Percentiles rank a stretch among this genome's conserved stretches.
Conservation (phyloP, 2,113 vertebrate genomes). For the Camelus dromedarius region DNA sequence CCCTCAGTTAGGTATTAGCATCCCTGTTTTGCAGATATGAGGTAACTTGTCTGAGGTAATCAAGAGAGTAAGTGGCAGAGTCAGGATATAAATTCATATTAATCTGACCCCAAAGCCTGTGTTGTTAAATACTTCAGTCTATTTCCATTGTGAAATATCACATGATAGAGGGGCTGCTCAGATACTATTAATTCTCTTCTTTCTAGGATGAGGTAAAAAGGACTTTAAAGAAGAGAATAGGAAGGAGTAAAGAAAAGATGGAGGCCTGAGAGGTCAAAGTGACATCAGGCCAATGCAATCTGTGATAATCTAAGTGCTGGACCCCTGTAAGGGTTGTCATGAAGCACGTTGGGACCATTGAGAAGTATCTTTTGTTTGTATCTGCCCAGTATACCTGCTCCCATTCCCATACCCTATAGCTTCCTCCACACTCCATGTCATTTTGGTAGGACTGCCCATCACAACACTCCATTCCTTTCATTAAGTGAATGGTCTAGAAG, state of each 20-base stretch:
- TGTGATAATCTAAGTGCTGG: neutral
- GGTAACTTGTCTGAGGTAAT: neutral
- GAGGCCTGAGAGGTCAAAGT: neutral
- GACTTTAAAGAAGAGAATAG: neutral
- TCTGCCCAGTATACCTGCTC: neutral
- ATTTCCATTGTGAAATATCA: neutral
- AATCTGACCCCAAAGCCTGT: neutral
- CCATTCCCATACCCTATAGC: neutral
- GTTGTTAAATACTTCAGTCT: constrained; percentile 33
- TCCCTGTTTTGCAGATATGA: neutral
- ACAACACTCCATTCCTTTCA: neutral
- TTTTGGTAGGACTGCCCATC: neutral
- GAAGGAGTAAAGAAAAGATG: neutral
- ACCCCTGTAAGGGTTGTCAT: neutral
- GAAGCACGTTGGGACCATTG: neutral
- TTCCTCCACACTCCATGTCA: neutral
- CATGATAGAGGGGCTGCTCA: neutral
- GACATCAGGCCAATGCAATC: neutral
- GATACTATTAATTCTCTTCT: constrained; percentile 6
- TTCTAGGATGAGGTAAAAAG: neutral
- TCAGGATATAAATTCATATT: neutral
- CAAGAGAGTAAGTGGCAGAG: neutral
- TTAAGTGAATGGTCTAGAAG: neutral
- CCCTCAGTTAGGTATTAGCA: neutral
- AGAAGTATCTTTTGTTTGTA: neutral